Percentiles rank a stretch among this genome's conserved stretches.
Conservation (phyloP, 37 sponge, comb jelly and placozoan genomes). For the Spongilla lacustris region DNA sequence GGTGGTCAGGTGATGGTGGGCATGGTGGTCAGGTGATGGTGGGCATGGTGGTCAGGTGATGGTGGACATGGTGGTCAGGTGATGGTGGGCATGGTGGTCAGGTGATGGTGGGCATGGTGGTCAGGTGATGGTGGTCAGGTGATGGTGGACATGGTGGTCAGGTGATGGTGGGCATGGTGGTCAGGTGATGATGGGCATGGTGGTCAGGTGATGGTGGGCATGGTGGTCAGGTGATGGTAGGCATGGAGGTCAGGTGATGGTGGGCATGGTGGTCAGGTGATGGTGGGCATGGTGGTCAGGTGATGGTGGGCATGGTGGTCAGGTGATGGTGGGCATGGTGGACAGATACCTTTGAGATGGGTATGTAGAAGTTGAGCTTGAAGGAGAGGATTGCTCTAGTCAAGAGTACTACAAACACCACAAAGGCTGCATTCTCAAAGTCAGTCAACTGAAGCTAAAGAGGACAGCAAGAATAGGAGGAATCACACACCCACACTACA, state of each 20-base stretch:
- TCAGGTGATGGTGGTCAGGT: neutral
- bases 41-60: neutral
- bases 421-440: conserved; percentile 98
- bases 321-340: too few relatives aligned
- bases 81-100: too few relatives aligned
- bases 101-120: neutral
- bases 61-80: neutral
- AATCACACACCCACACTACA: neutral
- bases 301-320: neutral
- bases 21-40: neutral
- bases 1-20: neutral
- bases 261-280: too few relatives aligned
- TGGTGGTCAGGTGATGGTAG: neutral
- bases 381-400: conserved; percentile 88
- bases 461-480: neutral
- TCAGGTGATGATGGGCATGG: neutral
- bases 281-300: too few relatives aligned
- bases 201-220: neutral
- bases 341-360: conserved; percentile 86
- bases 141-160: neutral
- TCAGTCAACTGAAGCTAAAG: conserved; percentile 91
- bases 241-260: neutral
- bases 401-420: conserved; percentile 86
- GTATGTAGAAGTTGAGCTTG: conserved; percentile 92
- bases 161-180: neutral